Base-by-base conservation (phyloP, 2,888 invertebrate genomes). In the Acheta domesticus region DNA sequence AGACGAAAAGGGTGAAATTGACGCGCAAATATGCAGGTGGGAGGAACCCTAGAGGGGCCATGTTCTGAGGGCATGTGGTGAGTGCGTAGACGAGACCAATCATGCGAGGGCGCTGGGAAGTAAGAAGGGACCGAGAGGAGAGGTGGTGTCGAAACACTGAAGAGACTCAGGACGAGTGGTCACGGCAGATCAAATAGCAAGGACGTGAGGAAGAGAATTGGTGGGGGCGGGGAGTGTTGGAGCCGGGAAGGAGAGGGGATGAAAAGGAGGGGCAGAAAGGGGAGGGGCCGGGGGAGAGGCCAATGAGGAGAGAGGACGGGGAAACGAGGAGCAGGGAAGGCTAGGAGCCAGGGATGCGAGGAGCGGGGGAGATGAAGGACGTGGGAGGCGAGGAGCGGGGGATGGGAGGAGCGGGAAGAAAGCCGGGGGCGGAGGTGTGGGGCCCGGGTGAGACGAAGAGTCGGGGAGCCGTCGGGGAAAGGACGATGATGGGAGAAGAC, bases 401-500 rank as follows among this genome's bases (percentile, higher is more conserved):
- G 21, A 62, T 75, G 14, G 78, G 76, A 77, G 76, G 48, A 1
- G 19, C 36, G 48, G 2, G 76, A 12, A 49, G 0, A 8, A n/a
- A 12, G 76, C 16, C 14, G 0, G 62, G n/a, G 62, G 62, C 1
- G 14, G 62, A 4, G 5, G 62, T 16, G 62, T 4, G n/a, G 14
- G 14, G n/a, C 0, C 3, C 1, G 76, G 49, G 12, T 23, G 76
- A 48, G 50, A 49, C 74, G 49, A 78, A 48, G 12, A 48, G 49
- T 62, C 8, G 5, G 36, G 36, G 8, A 8, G 16, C 21, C 12
- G 76, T 16, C 49, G 48, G 75, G 77, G n/a, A 80, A 74, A 78
- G 76, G 21, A 73, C 4, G 36, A 36, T 36, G 62, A 79, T 8
- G 12, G n/a, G 74, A 62, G 75, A 78, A 77, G 78, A 77, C 76